Percentiles rank a stretch among this genome's conserved stretches.
Conservation (phyloP, 2,113 vertebrate species). For the Embiotoca jacksoni region DNA sequence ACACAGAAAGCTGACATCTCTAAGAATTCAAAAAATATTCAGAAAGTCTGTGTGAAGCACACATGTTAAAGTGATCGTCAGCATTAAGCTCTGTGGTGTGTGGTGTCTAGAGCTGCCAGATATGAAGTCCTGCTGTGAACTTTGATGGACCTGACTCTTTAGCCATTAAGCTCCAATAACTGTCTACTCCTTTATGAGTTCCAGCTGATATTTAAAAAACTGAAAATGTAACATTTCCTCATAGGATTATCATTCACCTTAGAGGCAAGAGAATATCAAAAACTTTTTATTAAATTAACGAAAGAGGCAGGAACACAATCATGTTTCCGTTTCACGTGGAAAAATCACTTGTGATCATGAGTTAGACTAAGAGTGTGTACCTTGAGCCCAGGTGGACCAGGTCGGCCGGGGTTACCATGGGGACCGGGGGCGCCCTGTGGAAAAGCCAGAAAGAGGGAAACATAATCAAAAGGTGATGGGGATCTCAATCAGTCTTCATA, state of each 20-base stretch:
- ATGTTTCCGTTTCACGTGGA: constrained; percentile 26
- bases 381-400: constrained; percentile 77
- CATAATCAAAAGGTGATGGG: constrained; percentile 40
- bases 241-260: not conserved
- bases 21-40: not conserved
- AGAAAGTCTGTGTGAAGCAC: not conserved
- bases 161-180: constrained; percentile 36
- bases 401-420: constrained; percentile 78
- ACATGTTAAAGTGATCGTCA: constrained; percentile 32
- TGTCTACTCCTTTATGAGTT: constrained; percentile 41
- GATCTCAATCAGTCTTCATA: constrained; percentile 53
- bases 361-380: constrained; percentile 53
- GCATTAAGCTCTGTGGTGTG: constrained; percentile 11
- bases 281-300: constrained; percentile 3
- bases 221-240: constrained; percentile 36
- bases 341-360: constrained; percentile 29
- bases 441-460: constrained; percentile 45
- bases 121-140: constrained; percentile 41
- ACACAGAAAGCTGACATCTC: not conserved
- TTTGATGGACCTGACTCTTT: constrained; percentile 16
- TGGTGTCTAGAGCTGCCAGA: not conserved
- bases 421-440: constrained; percentile 75
- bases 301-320: not conserved
- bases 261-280: not conserved
- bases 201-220: constrained; percentile 30